phyloP scores from a whole-genome alignment of 2,797 vertebrate species.

The Menidia menidia region DNA sequence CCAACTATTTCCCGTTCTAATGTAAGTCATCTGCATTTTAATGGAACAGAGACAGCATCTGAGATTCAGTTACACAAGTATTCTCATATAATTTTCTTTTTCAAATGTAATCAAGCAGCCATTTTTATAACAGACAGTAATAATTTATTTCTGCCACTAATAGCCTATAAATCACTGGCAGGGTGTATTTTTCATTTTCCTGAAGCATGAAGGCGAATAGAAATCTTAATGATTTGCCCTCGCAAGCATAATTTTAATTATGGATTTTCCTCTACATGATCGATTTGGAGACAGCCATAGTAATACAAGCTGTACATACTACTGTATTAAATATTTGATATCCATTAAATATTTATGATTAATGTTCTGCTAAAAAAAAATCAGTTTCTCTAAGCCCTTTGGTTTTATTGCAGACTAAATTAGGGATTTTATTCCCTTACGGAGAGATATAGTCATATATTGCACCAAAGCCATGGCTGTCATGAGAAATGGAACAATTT shows the following conservation, averaged over 20 bases:
- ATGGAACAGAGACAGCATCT: constrained; percentile 27
- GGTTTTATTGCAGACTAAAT: constrained; percentile 86
- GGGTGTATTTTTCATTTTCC: constrained; percentile 83
- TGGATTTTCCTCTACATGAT: constrained; percentile 87
- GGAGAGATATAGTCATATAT: constrained; percentile 76
- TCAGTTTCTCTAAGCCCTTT: constrained; percentile 83
- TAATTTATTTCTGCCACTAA: constrained; percentile 83
- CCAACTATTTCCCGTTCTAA: constrained; percentile 10
- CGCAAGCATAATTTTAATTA: constrained; percentile 88
- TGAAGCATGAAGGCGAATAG: constrained; percentile 78
- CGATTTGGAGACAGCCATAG: constrained; percentile 84
- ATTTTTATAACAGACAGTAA: constrained; percentile 79
- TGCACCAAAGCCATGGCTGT: constrained; percentile 75
- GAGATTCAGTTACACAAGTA: constrained; percentile 67
- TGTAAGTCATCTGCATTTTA: constrained; percentile 30
- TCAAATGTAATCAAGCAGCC: constrained; percentile 80
- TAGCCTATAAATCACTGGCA: constrained; percentile 83
- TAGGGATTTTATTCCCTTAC: constrained; percentile 81
- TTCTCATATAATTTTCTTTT: constrained; percentile 77
- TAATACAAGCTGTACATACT: constrained; percentile 88
- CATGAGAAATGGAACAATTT: constrained; percentile 76
- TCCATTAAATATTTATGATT: constrained; percentile 87
- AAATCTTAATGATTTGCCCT: constrained; percentile 86
- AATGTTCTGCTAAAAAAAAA: constrained; percentile 87
- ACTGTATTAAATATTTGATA: constrained; percentile 90